Evolutionary conservation across 2,888 invertebrate species (phyloP).

Genomic region (Malacosoma neustria): DNA sequence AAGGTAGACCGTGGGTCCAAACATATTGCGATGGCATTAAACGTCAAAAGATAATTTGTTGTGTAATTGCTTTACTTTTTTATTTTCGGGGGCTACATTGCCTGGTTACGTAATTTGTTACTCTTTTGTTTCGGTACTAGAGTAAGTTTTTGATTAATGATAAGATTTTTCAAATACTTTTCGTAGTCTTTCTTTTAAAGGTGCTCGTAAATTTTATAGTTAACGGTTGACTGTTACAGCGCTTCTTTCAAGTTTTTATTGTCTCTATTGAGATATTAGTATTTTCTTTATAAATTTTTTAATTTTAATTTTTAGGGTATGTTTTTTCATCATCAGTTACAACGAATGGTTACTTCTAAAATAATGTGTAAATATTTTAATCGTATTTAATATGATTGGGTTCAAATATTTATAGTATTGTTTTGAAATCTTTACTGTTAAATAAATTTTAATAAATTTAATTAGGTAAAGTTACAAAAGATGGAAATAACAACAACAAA

Average conservation of each 20-base stretch:
- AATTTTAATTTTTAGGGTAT: too few species aligned
- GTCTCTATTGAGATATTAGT: too few species aligned
- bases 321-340: too few species aligned
- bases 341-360: too few species aligned
- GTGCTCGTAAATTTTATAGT: not conserved
- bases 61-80: constrained; percentile 66
- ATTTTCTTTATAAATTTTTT: too few species aligned
- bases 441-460: too few species aligned
- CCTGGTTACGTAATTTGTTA: constrained; percentile 59
- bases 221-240: not conserved
- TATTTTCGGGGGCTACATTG: constrained; percentile 48
- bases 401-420: too few species aligned
- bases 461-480: too few species aligned
- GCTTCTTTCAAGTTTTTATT: not conserved
- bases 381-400: too few species aligned
- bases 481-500: too few species aligned
- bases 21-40: constrained; percentile 70
- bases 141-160: constrained; percentile 17
- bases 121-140: constrained; percentile 52
- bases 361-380: too few species aligned
- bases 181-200: not conserved
- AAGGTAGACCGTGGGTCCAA: constrained; percentile 51
- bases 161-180: constrained; percentile 14
- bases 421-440: too few species aligned
- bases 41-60: constrained; percentile 73